phyloP scores from a whole-genome alignment of 2,888 invertebrate genomes.

The Agonopterix heracliana region DNA sequence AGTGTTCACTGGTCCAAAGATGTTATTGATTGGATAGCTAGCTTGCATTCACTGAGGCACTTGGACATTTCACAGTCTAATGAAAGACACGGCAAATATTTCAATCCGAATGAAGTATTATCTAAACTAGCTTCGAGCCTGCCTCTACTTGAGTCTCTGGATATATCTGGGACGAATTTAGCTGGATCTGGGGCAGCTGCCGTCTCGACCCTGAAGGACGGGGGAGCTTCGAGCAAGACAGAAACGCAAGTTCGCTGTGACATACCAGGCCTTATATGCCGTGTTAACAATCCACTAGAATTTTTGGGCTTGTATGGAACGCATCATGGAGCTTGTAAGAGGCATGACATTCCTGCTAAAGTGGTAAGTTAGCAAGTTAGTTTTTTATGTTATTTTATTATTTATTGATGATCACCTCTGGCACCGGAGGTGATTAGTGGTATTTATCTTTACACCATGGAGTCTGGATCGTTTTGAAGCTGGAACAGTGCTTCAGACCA shows the following conservation, averaged over 20 bases:
- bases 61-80: conserved; percentile 90
- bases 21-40: conserved; percentile 77
- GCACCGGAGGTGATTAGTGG: no score
- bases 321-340: conserved; percentile 90
- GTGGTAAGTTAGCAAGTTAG: conserved; percentile 71
- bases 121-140: conserved; percentile 83
- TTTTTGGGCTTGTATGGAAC: conserved; percentile 96
- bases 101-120: conserved; percentile 84
- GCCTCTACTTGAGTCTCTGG: conserved; percentile 86
- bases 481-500: no score
- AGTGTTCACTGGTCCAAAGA: conserved; percentile 83
- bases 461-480: no score
- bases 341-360: conserved; percentile 93
- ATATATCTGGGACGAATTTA: conserved; percentile 97
- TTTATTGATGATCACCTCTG: no score
- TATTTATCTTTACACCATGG: no score
- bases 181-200: conserved; percentile 89
- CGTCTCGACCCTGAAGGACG: conserved; percentile 32
- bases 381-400: conserved; percentile 7
- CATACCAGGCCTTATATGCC: conserved; percentile 89
- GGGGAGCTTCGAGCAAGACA: conserved; percentile 17
- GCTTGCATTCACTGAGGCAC: conserved; percentile 77
- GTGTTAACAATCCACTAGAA: conserved; percentile 86
- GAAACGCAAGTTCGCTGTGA: conserved; percentile 75
- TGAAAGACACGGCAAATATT: conserved; percentile 83